Evolutionary conservation across 2,888 invertebrate genomes (phyloP).

Genomic region (Erpobdella octoculata): DNA sequence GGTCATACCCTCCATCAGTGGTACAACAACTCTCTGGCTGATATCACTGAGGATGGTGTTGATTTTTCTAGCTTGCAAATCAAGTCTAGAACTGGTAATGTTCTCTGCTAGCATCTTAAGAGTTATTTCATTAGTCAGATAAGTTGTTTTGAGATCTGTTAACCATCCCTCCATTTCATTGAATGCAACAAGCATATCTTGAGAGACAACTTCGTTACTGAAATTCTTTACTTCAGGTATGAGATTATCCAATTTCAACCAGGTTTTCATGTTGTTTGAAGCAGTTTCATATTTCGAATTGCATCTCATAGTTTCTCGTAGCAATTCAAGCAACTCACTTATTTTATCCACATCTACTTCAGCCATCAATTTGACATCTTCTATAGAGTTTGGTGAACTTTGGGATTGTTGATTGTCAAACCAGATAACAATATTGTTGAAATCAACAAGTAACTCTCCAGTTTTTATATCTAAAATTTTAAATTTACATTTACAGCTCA

Average conservation of each 20-base stretch:
- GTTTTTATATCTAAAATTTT: neutral
- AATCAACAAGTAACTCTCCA: neutral
- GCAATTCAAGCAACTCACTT: constrained; percentile 8
- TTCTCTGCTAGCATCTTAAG: constrained; percentile 5
- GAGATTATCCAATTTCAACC: constrained; percentile 8
- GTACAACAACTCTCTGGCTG: constrained; percentile 19
- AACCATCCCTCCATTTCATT: constrained; percentile 24
- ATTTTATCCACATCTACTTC: neutral
- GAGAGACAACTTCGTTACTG: constrained; percentile 20
- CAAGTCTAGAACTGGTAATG: neutral
- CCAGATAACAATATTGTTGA: no score
- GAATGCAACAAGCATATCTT: constrained; percentile 23
- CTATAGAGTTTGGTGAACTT: no score
- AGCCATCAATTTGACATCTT: neutral
- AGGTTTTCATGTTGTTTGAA: neutral
- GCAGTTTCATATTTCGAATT: neutral
- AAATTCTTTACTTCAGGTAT: constrained; percentile 20
- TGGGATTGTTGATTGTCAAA: no score
- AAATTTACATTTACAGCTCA: neutral
- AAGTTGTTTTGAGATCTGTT: neutral
- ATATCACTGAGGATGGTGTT: constrained; percentile 16
- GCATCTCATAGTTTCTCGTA: neutral
- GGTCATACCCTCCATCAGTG: constrained; percentile 2
- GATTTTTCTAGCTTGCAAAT: neutral
- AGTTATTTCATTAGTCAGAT: constrained; percentile 12